Evolutionary conservation across 2,797 vertebrate genomes (phyloP).

Genomic region (Pipistrellus kuhlii): DNA sequence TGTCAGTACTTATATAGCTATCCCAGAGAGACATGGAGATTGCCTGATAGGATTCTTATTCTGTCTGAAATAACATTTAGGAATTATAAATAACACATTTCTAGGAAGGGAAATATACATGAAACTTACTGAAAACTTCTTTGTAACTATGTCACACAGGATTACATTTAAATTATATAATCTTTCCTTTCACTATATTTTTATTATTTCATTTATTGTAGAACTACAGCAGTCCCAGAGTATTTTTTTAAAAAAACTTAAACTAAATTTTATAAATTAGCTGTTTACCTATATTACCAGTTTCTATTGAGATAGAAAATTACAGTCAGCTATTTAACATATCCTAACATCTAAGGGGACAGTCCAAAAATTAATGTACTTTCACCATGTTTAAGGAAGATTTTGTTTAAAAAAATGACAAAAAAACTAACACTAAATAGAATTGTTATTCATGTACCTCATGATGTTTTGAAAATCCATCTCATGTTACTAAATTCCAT

Average conservation of each 20-base stretch:
- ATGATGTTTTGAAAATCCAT: neutral
- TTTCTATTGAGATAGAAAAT: neutral
- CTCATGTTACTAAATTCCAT: neutral
- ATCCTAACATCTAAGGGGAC: neutral
- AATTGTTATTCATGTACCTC: neutral
- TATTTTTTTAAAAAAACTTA: neutral
- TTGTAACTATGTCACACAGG: conserved; percentile 25
- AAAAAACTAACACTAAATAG: neutral
- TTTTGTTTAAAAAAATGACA: neutral
- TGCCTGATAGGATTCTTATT: conserved; percentile 37
- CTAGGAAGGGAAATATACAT: conserved; percentile 6
- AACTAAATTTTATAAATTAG: neutral
- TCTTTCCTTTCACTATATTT: neutral
- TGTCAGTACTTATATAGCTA: conserved; percentile 29
- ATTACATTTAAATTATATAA: conserved; percentile 39
- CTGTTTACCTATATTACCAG: neutral
- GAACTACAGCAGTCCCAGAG: neutral
- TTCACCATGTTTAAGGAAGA: neutral
- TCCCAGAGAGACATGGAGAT: conserved; percentile 54
- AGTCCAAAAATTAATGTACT: neutral
- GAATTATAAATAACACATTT: conserved; percentile 67
- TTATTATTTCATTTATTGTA: neutral
- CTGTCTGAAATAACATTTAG: conserved; percentile 48
- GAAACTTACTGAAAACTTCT: conserved; percentile 19
- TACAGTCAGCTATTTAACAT: neutral